Base-by-base conservation (phyloP, 2,113 vertebrate species). In the Agapornis roseicollis region DNA sequence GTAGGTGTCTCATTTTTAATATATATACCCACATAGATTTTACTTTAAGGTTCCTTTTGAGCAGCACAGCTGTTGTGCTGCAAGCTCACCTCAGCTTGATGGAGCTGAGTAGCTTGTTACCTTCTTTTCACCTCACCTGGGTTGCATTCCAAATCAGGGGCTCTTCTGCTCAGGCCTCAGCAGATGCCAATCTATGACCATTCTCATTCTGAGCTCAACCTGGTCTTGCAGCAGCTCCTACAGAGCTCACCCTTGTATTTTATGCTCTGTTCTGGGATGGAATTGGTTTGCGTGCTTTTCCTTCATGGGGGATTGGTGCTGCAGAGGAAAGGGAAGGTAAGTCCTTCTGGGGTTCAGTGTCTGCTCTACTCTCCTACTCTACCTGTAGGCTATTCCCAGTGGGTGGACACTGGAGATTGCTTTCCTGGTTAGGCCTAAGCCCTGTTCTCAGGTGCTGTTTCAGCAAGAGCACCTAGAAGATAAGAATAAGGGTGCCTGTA, bases 1-100 rank as follows among this genome's bases (percentile, higher is more conserved):
- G 5, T 17, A 80, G 61, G 42, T 89, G 71, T 42, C 47, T 88
- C 74, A 31, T 60, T 91, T 86, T 70, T 35, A 56, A 94, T 53
- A 47, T 50, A 53, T 7, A 61, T 7, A 17, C 3, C n/a, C 6
- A 16, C 3, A 39, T 16, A 71, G 42, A 35, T 80, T 85, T 91
- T n/a, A 18, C n/a, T 90, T 80, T 25, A 65, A 85, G 72, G 50
- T 42, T 61, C 63, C 53, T 65, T 60, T 47, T 16, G 56, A 61
- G 56, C 5, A 4, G 44, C 53, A 37, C 74, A 72, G 63, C 88
- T 95, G 88, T 29, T 44, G 56, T 52, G 52, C 58, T 47, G 47
- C 3, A 28, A 25, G 58, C 69, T 68, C 73, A 79, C 37, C 70
- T 82, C 81, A 80, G 31, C 35, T 17, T 2, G 50, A 15, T 7